phyloP scores from a whole-genome alignment of 1,140 invertebrate genomes.

The Brachionus plicatilis region DNA sequence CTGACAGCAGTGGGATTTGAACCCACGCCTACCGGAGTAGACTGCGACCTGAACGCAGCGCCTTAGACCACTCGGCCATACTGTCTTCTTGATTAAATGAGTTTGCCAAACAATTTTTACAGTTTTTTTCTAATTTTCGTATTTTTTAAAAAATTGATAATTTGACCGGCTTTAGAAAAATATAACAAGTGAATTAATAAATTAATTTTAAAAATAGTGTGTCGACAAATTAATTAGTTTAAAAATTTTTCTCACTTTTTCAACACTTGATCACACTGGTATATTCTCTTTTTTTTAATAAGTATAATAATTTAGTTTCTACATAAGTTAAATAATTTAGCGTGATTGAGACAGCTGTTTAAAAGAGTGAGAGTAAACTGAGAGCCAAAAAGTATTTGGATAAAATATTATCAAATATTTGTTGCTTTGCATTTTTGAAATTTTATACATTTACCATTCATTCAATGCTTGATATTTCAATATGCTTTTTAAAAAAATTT shows the following conservation, averaged over 20 bases:
- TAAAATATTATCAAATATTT: not conserved
- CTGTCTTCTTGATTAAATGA: not conserved
- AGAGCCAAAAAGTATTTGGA: not conserved
- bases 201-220: not conserved
- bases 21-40: conserved; percentile 21
- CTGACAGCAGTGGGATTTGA: conserved; percentile 24
- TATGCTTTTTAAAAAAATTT: not conserved
- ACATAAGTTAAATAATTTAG: not conserved
- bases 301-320: not conserved
- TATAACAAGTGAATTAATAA: no score
- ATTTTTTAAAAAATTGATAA: not conserved
- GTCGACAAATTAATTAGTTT: not conserved
- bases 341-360: not conserved
- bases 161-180: not conserved
- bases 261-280: not conserved
- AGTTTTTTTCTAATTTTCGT: not conserved
- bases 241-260: not conserved
- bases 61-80: conserved; percentile 14
- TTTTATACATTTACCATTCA: not conserved
- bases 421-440: conserved; percentile 8
- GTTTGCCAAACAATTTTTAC: not conserved
- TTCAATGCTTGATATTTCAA: not conserved
- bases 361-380: not conserved
- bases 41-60: conserved; percentile 28
- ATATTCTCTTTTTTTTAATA: not conserved